These are phyloP conservation scores for Phoxinus dragarum DNA, from an alignment of 2,797 vertebrate genomes.

Conservation along the genomic window DNA sequence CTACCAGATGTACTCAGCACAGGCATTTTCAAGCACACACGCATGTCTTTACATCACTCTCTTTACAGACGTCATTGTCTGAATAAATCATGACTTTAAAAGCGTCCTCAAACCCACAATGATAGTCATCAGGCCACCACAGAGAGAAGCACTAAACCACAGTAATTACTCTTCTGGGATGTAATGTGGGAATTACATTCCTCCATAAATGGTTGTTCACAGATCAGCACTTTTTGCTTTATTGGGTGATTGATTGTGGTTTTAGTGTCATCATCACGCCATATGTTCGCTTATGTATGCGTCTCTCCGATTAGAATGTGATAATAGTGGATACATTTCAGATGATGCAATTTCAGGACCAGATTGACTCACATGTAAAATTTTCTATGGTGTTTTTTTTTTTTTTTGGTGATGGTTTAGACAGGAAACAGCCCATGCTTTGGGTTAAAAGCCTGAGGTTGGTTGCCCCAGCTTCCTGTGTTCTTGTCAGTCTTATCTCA, in stretches of 20 bases:
- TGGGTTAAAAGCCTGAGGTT: conserved; percentile 7
- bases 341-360: background rate
- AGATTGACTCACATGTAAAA: background rate
- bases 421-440: background rate
- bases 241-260: conserved; percentile 38
- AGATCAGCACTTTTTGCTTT: conserved; percentile 20
- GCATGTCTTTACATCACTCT: background rate
- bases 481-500: background rate
- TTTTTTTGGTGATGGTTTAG: too few species aligned
- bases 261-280: conserved; percentile 11
- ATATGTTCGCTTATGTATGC: background rate
- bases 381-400: background rate
- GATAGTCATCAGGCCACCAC: conserved; percentile 28
- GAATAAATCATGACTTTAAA: conserved; percentile 54
- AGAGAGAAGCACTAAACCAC: conserved; percentile 35
- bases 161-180: conserved; percentile 44
- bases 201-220: conserved; percentile 26
- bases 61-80: conserved; percentile 38
- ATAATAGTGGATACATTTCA: background rate
- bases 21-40: background rate
- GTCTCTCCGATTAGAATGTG: background rate
- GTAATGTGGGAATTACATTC: conserved; percentile 23
- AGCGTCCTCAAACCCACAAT: conserved; percentile 34
- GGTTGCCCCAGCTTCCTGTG: background rate
- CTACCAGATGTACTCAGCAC: background rate